These are phyloP conservation scores for Caprella mutica DNA, from an alignment of 2,888 invertebrate species.

Conservation along the genomic window DNA sequence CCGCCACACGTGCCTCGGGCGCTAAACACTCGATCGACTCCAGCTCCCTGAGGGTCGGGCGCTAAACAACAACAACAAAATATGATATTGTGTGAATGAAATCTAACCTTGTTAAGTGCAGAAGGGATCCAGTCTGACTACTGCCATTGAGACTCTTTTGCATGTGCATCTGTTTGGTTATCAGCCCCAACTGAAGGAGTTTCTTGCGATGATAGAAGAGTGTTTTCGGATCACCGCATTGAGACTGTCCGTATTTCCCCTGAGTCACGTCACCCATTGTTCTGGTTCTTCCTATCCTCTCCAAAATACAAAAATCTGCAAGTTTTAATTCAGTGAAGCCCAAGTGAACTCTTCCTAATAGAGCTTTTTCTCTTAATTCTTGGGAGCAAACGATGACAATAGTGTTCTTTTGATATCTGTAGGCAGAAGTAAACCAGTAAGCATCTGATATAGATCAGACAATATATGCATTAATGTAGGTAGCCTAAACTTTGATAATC, in stretches of 20 bases:
- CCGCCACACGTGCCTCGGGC: too few species aligned
- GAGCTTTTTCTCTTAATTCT: constrained; percentile 36
- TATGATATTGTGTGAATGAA: too few species aligned
- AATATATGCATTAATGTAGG: too few species aligned
- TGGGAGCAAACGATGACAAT: constrained; percentile 43
- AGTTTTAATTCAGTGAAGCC: too few species aligned
- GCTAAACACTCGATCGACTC: too few species aligned
- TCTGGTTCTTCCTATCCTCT: constrained; percentile 56
- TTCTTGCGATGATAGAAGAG: constrained; percentile 54
- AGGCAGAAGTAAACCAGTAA: too few species aligned
- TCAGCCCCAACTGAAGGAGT: constrained; percentile 49
- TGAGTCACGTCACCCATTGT: constrained; percentile 57
- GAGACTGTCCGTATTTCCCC: constrained; percentile 42
- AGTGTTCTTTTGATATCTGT: too few species aligned
- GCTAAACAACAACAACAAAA: too few species aligned
- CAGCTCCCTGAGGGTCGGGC: too few species aligned
- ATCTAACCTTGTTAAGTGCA: constrained; percentile 38
- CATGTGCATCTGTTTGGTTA: constrained; percentile 48
- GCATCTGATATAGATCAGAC: too few species aligned
- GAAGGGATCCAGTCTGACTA: constrained; percentile 36
- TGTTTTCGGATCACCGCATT: constrained; percentile 42
- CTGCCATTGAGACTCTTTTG: constrained; percentile 31
- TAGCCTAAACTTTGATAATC: too few species aligned
- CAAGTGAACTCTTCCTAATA: too few species aligned
- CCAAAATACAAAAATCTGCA: constrained; percentile 58